Conservation (phyloP, 2,113 vertebrate genomes). For the Ammodytes dubius region DNA sequence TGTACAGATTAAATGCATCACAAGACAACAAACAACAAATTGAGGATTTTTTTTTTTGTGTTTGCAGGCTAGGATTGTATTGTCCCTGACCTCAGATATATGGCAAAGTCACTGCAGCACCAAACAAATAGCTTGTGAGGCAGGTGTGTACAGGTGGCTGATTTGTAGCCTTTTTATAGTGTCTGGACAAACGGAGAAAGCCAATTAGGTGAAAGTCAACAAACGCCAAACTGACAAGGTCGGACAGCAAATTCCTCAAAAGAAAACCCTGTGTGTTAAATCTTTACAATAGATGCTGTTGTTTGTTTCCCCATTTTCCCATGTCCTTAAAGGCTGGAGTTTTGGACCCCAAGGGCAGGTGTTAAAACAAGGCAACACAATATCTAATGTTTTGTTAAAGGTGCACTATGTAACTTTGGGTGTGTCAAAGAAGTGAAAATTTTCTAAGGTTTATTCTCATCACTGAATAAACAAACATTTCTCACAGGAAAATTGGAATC, state of each 20-base stretch:
- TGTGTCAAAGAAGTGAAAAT: too few species aligned
- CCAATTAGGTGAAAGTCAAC: conserved; percentile 1
- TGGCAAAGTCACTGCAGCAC: not conserved
- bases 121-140: not conserved
- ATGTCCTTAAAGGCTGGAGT: not conserved
- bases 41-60: not conserved
- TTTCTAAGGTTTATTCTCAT: too few species aligned
- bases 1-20: conserved; percentile 45
- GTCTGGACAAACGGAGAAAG: not conserved
- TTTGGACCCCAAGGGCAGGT: not conserved
- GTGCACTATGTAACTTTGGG: too few species aligned
- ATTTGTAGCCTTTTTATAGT: not conserved
- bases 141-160: not conserved
- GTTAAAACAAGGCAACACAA: not conserved
- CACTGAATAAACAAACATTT: too few species aligned
- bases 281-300: not conserved
- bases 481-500: too few species aligned
- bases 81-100: conserved; percentile 1
- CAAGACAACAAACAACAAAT: not conserved
- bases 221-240: too few species aligned
- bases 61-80: not conserved
- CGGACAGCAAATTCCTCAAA: not conserved
- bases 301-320: not conserved
- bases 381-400: not conserved
- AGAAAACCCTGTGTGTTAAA: not conserved